These are phyloP conservation scores for Fragum sueziense DNA, from an alignment of 2,888 invertebrate genomes.

Conservation along the genomic window DNA sequence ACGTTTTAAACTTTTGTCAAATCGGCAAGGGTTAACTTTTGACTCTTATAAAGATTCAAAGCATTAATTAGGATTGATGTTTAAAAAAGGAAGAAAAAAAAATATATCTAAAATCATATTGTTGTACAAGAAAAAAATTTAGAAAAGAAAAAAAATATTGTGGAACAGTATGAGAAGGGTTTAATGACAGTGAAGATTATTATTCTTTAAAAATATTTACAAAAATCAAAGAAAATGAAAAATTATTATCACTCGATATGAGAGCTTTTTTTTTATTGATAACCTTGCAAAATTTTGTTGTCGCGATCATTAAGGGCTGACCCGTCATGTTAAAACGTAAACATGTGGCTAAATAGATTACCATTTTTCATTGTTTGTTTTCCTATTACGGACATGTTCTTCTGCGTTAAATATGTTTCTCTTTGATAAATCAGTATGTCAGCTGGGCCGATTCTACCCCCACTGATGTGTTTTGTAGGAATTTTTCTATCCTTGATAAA, in stretches of 20 bases:
- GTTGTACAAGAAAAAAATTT: neutral
- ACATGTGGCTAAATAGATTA: neutral
- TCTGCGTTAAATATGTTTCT: slow-evolving; percentile 7
- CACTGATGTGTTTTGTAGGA: neutral
- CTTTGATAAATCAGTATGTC: slow-evolving; percentile 4
- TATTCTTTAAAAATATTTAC: slow-evolving; percentile 1
- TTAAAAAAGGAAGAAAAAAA: no score
- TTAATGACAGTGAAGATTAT: slow-evolving; percentile 14
- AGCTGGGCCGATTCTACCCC: neutral
- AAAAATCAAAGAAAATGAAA: slow-evolving; percentile 24
- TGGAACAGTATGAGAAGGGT: neutral
- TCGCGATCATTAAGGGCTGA: neutral
- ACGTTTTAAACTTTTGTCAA: no score
- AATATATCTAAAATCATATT: no score
- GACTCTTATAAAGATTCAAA: no score
- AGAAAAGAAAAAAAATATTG: neutral
- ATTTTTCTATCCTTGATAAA: neutral
- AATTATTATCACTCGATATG: slow-evolving; percentile 20
- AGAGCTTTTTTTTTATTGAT: slow-evolving; percentile 12
- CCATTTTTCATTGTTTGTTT: slow-evolving; percentile 2
- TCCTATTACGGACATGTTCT: neutral
- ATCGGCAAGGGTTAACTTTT: no score
- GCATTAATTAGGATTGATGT: no score
- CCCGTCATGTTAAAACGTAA: slow-evolving; percentile 6
- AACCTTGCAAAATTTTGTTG: neutral